These are phyloP conservation scores for Pherbina coryleti DNA, from an alignment of 2,888 invertebrate genomes.

Conservation along the genomic window DNA sequence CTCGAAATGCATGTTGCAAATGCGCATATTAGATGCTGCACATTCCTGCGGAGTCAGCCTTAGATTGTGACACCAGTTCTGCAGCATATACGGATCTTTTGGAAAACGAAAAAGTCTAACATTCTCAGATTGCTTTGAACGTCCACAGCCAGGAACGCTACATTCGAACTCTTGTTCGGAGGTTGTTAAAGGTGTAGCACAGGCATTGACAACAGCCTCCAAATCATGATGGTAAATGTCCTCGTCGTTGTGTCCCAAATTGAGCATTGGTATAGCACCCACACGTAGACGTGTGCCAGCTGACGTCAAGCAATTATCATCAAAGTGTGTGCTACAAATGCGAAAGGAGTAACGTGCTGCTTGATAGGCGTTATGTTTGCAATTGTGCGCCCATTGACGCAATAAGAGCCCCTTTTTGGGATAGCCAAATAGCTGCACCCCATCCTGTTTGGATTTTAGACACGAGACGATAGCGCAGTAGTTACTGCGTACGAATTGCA, in stretches of 20 bases:
- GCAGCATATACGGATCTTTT: constrained; percentile 32
- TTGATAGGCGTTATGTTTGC: constrained; percentile 57
- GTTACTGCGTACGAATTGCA: constrained; percentile 55
- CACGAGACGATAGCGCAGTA: constrained; percentile 57
- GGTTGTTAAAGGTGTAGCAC: not conserved
- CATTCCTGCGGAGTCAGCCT: constrained; percentile 37
- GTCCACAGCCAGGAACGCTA: constrained; percentile 42
- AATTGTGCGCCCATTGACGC: constrained; percentile 58
- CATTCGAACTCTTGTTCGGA: constrained; percentile 36
- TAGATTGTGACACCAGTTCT: constrained; percentile 58
- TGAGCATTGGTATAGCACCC: constrained; percentile 55
- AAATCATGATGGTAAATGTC: constrained; percentile 16
- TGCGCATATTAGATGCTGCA: constrained; percentile 22
- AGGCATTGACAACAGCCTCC: not conserved
- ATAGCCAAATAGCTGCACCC: constrained; percentile 51
- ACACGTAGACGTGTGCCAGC: constrained; percentile 45
- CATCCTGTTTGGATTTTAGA: constrained; percentile 51
- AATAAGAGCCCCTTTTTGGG: constrained; percentile 52
- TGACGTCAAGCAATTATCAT: constrained; percentile 49
- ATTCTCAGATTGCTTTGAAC: constrained; percentile 39
- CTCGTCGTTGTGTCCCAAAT: constrained; percentile 42
- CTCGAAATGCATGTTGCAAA: constrained; percentile 61
- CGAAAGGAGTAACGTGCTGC: constrained; percentile 57
- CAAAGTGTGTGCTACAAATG: constrained; percentile 56
- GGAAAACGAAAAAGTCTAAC: constrained; percentile 48